phyloP scores from a whole-genome alignment of 1,140 invertebrate species.

The Ostrea edulis region DNA sequence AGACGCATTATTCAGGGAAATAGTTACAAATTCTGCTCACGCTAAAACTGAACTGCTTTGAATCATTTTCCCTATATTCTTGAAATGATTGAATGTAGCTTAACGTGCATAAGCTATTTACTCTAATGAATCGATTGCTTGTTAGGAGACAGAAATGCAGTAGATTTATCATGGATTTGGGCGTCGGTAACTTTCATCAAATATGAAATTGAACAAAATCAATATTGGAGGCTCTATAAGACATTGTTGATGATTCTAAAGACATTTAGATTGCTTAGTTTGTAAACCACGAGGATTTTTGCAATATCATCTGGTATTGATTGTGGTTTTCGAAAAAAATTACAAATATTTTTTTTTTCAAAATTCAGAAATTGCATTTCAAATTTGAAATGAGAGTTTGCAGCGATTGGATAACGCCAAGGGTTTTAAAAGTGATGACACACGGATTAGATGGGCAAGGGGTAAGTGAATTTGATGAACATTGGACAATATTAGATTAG shows the following conservation, averaged over 20 bases:
- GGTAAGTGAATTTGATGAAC: slow-evolving; percentile 11
- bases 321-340: too few species aligned
- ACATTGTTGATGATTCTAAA: background rate
- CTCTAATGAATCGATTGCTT: slow-evolving; percentile 28
- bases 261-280: background rate
- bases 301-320: background rate
- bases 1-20: background rate
- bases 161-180: slow-evolving; percentile 35
- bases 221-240: slow-evolving; percentile 4
- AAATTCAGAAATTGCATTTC: background rate
- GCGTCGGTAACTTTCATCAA: slow-evolving; percentile 38
- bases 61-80: background rate
- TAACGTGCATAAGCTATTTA: slow-evolving; percentile 30
- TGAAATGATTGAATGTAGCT: slow-evolving; percentile 25
- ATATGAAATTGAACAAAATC: slow-evolving; percentile 34
- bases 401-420: too few species aligned
- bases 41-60: background rate
- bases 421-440: background rate
- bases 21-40: background rate
- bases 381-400: background rate
- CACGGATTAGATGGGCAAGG: background rate
- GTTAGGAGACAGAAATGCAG: background rate
- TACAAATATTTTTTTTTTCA: background rate
- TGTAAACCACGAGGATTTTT: background rate
- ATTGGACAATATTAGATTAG: background rate